A percentile compares a stretch with the other conserved stretches of the same genome.
Conservation (phyloP, 1,140 invertebrate species). For the Drosophila ohnishii region DNA sequence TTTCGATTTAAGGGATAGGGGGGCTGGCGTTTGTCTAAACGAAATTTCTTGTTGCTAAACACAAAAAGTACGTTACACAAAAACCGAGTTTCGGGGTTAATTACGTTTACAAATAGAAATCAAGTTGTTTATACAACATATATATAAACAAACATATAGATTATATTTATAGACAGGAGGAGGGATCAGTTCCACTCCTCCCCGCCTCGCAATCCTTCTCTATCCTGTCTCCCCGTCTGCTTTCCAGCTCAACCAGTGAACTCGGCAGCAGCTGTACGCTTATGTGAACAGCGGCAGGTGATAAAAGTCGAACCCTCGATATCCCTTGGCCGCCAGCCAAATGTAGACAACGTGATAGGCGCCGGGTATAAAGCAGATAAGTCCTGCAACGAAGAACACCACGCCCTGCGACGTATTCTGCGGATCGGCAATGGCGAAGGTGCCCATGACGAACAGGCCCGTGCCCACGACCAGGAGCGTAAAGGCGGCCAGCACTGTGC, state of each 20-base stretch:
- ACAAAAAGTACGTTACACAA: conserved; percentile 65
- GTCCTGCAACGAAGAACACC: conserved; percentile 90
- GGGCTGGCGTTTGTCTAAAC: conserved; percentile 42
- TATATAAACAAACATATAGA: conserved; percentile 53
- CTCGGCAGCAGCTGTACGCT: conserved; percentile 47
- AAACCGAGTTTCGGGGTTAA: conserved; percentile 36
- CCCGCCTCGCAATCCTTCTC: not conserved
- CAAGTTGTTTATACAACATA: conserved; percentile 51
- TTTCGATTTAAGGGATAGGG: conserved; percentile 33
- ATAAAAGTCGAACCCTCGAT: conserved; percentile 91
- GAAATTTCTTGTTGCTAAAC: conserved; percentile 50
- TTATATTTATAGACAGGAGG: conserved; percentile 36
- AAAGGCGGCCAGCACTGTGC: conserved; percentile 91
- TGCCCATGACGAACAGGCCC: conserved; percentile 89
- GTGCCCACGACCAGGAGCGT: conserved; percentile 89
- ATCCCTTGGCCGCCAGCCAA: conserved; percentile 91
- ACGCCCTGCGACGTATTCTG: conserved; percentile 89
- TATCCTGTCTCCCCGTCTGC: conserved; percentile 7
- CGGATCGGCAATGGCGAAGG: conserved; percentile 88
- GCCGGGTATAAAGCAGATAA: conserved; percentile 92
- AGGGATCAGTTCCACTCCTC: conserved; percentile 4
- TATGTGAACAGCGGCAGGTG: conserved; percentile 92
- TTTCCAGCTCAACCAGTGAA: conserved; percentile 36
- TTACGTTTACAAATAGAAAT: conserved; percentile 57
- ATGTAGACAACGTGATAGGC: conserved; percentile 93